phyloP scores from a whole-genome alignment of 2,888 invertebrate genomes.

The Platycheirus albimanus region DNA sequence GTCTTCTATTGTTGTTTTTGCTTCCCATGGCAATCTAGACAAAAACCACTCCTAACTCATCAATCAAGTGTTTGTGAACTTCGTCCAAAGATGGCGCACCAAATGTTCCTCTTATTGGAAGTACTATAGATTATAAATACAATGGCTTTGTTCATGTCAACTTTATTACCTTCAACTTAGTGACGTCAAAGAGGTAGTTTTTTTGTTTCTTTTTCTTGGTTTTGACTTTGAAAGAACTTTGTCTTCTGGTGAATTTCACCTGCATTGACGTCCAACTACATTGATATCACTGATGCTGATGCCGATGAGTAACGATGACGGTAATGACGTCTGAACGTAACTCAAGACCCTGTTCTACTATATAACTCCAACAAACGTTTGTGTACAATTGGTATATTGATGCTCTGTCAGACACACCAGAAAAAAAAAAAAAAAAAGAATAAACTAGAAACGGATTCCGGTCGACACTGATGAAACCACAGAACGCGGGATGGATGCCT shows the following conservation, averaged over 20 bases:
- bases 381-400: conserved; percentile 47
- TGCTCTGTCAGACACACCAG: conserved; percentile 54
- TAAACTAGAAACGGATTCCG: conserved; percentile 47
- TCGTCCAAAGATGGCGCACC: too few species aligned
- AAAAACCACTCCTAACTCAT: too few species aligned
- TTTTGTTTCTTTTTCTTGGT: too few species aligned
- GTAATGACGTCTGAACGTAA: conserved; percentile 63
- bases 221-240: too few species aligned
- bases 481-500: conserved; percentile 57
- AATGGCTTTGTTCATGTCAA: too few species aligned
- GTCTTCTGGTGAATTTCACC: conserved; percentile 15
- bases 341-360: conserved; percentile 18
- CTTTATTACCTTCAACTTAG: too few species aligned
- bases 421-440: background rate
- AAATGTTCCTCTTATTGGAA: too few species aligned
- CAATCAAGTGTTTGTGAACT: too few species aligned
- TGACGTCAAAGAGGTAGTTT: too few species aligned
- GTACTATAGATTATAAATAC: too few species aligned
- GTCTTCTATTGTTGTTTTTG: too few species aligned
- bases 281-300: conserved; percentile 11
- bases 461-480: conserved; percentile 57
- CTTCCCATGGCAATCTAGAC: too few species aligned
- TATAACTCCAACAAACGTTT: conserved; percentile 4
- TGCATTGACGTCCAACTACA: conserved; percentile 5
- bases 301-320: conserved; percentile 39